Conservation (phyloP, 1,140 invertebrate species). For the Sitobion miscanthi region DNA sequence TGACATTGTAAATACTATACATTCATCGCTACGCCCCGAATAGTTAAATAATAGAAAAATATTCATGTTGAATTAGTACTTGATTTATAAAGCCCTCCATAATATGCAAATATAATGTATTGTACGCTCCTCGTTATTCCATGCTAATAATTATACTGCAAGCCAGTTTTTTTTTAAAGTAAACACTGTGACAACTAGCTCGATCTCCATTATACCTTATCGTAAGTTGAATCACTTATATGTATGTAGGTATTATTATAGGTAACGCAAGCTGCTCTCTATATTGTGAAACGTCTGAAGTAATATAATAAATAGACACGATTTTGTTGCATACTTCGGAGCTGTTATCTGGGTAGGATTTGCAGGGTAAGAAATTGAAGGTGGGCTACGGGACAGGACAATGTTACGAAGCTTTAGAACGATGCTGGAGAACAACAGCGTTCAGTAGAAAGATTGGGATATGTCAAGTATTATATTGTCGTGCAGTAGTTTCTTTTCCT, state of each 20-base stretch:
- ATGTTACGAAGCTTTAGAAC: background rate
- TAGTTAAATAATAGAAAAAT: no score
- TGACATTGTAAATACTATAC: no score
- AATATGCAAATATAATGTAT: no score
- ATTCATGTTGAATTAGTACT: no score
- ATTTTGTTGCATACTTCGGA: background rate
- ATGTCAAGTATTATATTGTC: slow-evolving; percentile 17
- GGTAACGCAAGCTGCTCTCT: background rate
- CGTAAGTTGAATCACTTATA: background rate
- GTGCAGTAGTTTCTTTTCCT: background rate
- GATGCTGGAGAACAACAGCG: background rate
- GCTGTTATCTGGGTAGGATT: background rate
- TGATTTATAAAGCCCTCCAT: no score
- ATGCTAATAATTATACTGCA: no score
- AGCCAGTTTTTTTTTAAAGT: no score
- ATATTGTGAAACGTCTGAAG: background rate
- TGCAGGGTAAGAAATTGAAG: background rate
- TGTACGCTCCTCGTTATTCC: no score
- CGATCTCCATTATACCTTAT: background rate
- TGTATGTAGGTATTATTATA: background rate
- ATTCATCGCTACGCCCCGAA: no score
- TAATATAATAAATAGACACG: background rate
- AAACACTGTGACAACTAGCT: no score
- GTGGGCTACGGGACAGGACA: background rate
- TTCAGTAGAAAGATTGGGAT: background rate